Base-by-base conservation (phyloP, 2,113 vertebrate species). In the Maccullochella peelii region DNA sequence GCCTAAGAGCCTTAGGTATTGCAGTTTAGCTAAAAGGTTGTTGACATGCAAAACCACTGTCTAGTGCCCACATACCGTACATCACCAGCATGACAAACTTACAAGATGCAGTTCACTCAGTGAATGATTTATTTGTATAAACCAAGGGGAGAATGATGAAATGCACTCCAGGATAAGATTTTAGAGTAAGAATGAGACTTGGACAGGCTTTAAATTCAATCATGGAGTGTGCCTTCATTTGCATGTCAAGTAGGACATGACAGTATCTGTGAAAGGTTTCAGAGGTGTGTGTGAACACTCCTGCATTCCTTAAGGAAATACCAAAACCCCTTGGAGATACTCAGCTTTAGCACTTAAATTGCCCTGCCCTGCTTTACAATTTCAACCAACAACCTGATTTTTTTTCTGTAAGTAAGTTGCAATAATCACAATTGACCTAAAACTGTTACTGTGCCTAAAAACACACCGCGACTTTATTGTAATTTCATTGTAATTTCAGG, bases 1-100 rank as follows among this genome's bases (percentile, higher is more conserved):
- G 21, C 44, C 23, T 20, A 25, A 55, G 63, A 14, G 21, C 18
- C 20, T 1, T 0, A 42, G 62, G 59, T 76, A 38, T 23, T 62
- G 78, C 55, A 89, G 84, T 91, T 67, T 77, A 49, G 44, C 57
- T 88, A 82, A 91, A 86, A 90, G 83, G 77, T 18, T 77, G 83
- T 36, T 15, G 47, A 59, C 69, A 70, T 54, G 40, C 8, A 38
- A 33, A 66, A 12, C 30, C 59, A 47, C 30, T 6, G 44, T 63
- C 6, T 50, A 23, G 42, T 18, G 27, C 3, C 23, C 21, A 70
- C 33, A 72, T 36, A 44, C 36, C 20, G 12, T 65, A 40, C 72
- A 61, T 62, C 66, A 33, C 33, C 33, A 82, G 58, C 42, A 25
- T 74, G 74, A 40, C 59, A 71, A 49, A 55, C 16, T 42, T 78